Percentiles rank a stretch among this genome's conserved stretches.
Conservation (phyloP, 2,113 vertebrate species). For the Triplophysa siluroides region DNA sequence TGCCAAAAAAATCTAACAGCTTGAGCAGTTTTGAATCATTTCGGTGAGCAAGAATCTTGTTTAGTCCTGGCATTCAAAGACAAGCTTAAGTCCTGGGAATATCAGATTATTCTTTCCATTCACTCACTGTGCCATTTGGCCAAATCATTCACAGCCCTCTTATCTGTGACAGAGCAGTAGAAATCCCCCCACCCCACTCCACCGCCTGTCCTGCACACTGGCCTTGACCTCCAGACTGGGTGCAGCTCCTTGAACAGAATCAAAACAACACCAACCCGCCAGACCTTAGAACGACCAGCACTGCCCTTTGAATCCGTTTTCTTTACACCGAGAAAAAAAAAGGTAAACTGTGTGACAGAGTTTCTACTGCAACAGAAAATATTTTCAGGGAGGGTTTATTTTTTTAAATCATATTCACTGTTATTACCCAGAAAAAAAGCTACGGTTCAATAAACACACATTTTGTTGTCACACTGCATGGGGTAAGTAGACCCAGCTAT, state of each 20-base stretch:
- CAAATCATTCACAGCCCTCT: constrained; percentile 66
- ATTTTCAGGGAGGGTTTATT: too few relatives aligned
- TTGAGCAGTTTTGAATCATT: constrained; percentile 57
- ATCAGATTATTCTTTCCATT: constrained; percentile 70
- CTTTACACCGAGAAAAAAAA: constrained; percentile 26
- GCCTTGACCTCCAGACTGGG: constrained; percentile 58
- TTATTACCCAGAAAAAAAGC: too few relatives aligned
- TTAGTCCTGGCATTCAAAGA: constrained; percentile 64
- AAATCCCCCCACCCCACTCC: constrained; percentile 17
- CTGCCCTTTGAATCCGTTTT: constrained; percentile 11
- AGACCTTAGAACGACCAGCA: constrained; percentile 22
- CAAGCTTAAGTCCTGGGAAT: constrained; percentile 63
- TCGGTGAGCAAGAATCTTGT: constrained; percentile 59
- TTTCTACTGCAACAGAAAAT: too few relatives aligned
- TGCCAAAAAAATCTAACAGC: constrained; percentile 62
- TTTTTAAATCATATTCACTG: too few relatives aligned
- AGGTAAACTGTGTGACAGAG: background rate
- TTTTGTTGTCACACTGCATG: too few relatives aligned
- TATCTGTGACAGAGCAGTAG: constrained; percentile 61
- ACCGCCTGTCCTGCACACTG: constrained; percentile 45
- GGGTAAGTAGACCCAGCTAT: too few relatives aligned
- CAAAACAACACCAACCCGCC: constrained; percentile 41
- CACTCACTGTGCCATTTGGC: constrained; percentile 61
- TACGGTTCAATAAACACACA: too few relatives aligned
- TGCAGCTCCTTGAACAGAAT: constrained; percentile 31